Evolutionary conservation across 1,140 invertebrate genomes (phyloP).

Genomic region (Heliconius hewitsoni): DNA sequence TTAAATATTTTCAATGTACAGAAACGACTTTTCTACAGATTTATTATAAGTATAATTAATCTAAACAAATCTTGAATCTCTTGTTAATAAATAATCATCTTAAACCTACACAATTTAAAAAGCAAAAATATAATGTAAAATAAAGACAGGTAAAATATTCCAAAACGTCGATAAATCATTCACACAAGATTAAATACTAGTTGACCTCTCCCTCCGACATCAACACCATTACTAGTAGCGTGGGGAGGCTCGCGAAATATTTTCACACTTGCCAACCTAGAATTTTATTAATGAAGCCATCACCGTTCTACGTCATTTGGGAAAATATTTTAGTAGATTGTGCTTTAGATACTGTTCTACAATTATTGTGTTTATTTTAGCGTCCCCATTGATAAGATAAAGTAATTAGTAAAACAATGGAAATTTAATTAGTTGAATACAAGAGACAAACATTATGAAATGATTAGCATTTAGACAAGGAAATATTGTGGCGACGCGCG

Average conservation of each 20-base stretch:
- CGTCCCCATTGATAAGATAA: not conserved
- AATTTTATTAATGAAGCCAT: slow-evolving; percentile 44
- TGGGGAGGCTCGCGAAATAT: slow-evolving; percentile 56
- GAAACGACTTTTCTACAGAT: no score
- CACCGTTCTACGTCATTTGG: not conserved
- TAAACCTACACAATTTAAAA: not conserved
- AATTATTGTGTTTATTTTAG: not conserved
- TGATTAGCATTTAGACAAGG: no score
- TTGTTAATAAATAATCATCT: not conserved
- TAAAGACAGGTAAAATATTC: slow-evolving; percentile 47
- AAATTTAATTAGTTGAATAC: no score
- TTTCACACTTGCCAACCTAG: slow-evolving; percentile 54
- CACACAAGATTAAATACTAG: slow-evolving; percentile 77
- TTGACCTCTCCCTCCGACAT: slow-evolving; percentile 70
- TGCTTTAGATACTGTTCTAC: not conserved
- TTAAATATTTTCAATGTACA: no score
- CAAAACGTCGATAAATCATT: slow-evolving; percentile 76
- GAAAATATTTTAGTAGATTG: not conserved
- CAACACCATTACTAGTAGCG: slow-evolving; percentile 68
- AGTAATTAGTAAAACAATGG: no score
- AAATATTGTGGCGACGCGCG: no score
- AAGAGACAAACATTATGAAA: no score
- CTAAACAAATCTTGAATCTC: no score
- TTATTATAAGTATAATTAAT: no score
- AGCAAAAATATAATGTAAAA: not conserved